Base-by-base conservation (phyloP, 2,113 vertebrate species). In the Stegostoma tigrinum region DNA sequence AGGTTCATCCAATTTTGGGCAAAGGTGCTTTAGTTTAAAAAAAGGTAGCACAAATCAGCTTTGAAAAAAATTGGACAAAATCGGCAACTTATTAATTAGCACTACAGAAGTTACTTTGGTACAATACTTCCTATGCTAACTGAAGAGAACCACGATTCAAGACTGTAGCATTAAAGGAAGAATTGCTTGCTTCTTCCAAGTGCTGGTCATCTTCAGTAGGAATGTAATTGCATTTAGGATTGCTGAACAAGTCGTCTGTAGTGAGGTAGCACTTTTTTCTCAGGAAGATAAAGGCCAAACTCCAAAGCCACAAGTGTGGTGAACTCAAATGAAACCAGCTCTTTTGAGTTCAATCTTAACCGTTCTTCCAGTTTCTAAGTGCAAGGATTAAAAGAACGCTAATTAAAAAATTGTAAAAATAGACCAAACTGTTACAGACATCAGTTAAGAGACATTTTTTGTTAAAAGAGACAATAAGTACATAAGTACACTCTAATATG, bases 221-320 rank as follows among this genome's bases (percentile, higher is more conserved):
- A 83, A 42, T 0, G 0, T 8, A 83, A 96, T 95, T 96, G 87
- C 96, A 78, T 96, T 97, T 98, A 98, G 86, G 97, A 97, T 96
- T 98, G 98, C 97, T 99, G 98, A 0, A 98, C 98, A 97, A 99
- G 98, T 64, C 98, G 98, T 48, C 98, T 97, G 97, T 98, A 99
- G 93, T 99, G 99, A 95, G 99, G 99, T 98, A 99, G 98, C 96
- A 99, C 98, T 97, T 99, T 98, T 96, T 97, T 98, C 96, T 99
- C 99, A 0, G 99, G 99, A 42, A 99, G 98, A 96, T 99, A 99
- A 94, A 99, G 98, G 23, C 98, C 98, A 96, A 99, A 98, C 97
- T 99, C 98, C 98, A 99, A 97, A 97, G 99, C 99, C 10, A 99
- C 99, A 12, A 99, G 98, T 96, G 99, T 98, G 0, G 99, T 99